Percentiles rank a stretch among this genome's conserved stretches.
phyloP scores from a whole-genome alignment of 2,888 invertebrate genomes.

The Heliothis peltigera region DNA sequence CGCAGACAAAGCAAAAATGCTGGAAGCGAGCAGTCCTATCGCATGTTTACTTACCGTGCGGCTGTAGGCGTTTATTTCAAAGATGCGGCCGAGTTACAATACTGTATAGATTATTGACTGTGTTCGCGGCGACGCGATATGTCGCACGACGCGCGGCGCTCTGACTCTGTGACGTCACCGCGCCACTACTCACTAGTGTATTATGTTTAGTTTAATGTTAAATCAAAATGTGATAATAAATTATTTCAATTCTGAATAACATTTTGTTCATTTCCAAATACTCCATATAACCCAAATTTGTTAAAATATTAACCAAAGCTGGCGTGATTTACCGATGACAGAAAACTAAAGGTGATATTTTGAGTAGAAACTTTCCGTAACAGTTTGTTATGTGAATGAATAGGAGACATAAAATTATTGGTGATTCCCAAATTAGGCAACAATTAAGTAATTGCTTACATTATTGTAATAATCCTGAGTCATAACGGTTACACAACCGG shows the following conservation, averaged over 20 bases:
- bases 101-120: too few species aligned
- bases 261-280: slow-evolving; percentile 6
- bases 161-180: neutral
- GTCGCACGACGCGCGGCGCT: slow-evolving; percentile 3
- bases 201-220: slow-evolving; percentile 27
- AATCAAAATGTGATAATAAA: slow-evolving; percentile 54
- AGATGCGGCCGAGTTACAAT: too few species aligned
- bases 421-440: neutral
- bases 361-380: too few species aligned
- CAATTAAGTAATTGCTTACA: neutral
- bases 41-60: too few species aligned
- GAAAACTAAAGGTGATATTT: too few species aligned
- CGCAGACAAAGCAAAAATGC: too few species aligned
- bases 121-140: neutral
- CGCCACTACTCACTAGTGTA: slow-evolving; percentile 8
- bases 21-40: too few species aligned
- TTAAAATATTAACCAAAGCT: too few species aligned
- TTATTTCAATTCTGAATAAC: slow-evolving; percentile 12
- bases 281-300: neutral
- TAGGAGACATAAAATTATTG: neutral
- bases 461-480: neutral
- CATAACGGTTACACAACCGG: neutral
- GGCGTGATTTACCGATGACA: too few species aligned
- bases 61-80: too few species aligned
- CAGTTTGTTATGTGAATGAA: too few species aligned